These are phyloP conservation scores for Crepidodera aurea DNA, from an alignment of 2,888 invertebrate genomes.

Conservation along the genomic window DNA sequence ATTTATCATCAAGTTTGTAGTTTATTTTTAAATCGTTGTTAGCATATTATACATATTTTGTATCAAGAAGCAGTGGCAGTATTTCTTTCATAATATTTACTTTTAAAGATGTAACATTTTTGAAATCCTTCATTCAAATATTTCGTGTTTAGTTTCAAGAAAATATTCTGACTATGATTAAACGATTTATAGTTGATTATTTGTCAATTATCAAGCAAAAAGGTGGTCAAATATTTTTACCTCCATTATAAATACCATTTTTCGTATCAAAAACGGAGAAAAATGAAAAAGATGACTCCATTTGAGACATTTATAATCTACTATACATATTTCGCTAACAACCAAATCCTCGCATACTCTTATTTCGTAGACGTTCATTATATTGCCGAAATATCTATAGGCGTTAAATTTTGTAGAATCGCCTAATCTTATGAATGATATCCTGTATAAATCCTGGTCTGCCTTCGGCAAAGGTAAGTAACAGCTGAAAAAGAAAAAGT, in stretches of 20 bases:
- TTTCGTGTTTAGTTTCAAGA: too few species aligned
- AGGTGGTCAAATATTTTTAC: conserved; percentile 15
- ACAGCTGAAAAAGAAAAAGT: conserved; percentile 3
- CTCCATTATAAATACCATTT: conserved; percentile 25
- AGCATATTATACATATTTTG: too few species aligned
- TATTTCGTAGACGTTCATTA: conserved; percentile 25
- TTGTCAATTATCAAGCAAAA: too few species aligned
- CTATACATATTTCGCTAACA: conserved; percentile 20
- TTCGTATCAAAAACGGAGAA: conserved; percentile 24
- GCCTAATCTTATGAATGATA: conserved; percentile 4
- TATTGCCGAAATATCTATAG: conserved; percentile 7
- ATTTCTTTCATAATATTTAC: too few species aligned
- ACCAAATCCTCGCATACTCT: conserved; percentile 28
- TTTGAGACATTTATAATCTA: conserved; percentile 20
- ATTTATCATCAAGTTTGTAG: too few species aligned
- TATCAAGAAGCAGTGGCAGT: too few species aligned
- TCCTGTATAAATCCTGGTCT: conserved; percentile 5
- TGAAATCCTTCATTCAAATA: too few species aligned
- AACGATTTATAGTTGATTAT: too few species aligned
- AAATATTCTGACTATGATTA: too few species aligned
- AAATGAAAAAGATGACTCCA: conserved; percentile 22
- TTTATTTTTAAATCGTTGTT: too few species aligned
- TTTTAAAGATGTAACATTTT: too few species aligned
- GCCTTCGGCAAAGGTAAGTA: conserved; percentile 13
- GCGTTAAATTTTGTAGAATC: conserved; percentile 19